These are phyloP conservation scores for Lasioglossum calceatum DNA, from an alignment of 2,888 invertebrate species.

Conservation along the genomic window DNA sequence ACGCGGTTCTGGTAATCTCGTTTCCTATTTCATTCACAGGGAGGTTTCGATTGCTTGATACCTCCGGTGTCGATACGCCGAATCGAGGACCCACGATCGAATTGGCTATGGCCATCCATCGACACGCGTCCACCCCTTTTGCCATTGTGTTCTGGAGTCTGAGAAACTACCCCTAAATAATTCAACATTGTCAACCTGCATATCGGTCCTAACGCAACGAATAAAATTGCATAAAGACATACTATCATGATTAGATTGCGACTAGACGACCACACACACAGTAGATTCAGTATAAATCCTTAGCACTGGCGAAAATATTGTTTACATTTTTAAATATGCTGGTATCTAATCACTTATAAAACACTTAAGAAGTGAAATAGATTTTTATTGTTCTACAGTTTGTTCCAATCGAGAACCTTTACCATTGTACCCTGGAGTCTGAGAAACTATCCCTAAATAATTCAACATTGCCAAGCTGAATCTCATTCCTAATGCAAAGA, in stretches of 20 bases:
- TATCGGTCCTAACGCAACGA: background rate
- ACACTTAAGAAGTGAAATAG: too few relatives aligned
- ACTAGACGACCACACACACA: too few relatives aligned
- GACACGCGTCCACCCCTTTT: background rate
- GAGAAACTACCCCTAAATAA: background rate
- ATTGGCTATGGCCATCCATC: background rate
- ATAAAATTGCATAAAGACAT: background rate
- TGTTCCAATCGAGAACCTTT: too few relatives aligned
- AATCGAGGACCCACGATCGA: background rate
- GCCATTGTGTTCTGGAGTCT: background rate
- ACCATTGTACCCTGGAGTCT: too few relatives aligned
- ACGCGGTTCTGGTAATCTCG: conserved; percentile 7
- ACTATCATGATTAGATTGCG: background rate
- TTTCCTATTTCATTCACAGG: conserved; percentile 2
- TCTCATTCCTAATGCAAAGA: too few relatives aligned
- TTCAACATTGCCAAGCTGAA: too few relatives aligned
- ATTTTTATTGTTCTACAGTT: too few relatives aligned
- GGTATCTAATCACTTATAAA: too few relatives aligned
- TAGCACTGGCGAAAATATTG: too few relatives aligned
- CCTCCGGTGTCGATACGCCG: background rate
- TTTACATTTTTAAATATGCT: too few relatives aligned
- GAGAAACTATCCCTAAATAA: too few relatives aligned
- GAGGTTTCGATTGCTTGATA: background rate
- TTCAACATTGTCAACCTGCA: background rate
- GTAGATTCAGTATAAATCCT: too few relatives aligned